A percentile compares a stretch with the other conserved stretches of the same genome.
Evolutionary conservation across 2,888 invertebrate species (phyloP).

Genomic region (Lepidochrysops patricia): DNA sequence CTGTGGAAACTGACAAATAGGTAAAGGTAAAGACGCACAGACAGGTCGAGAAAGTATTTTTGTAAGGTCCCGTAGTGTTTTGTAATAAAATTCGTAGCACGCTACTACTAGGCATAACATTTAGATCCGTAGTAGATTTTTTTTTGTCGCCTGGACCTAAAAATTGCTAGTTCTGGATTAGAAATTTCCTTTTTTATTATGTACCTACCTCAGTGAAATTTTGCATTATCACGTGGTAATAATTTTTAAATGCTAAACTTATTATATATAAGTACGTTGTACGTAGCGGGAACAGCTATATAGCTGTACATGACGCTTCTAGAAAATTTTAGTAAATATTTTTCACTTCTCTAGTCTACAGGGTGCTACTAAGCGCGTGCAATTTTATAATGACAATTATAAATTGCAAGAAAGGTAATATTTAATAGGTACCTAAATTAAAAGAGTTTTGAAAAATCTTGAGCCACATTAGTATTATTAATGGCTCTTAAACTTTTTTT

Average conservation of each 20-base stretch:
- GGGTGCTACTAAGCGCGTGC: constrained; percentile 44
- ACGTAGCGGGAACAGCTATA: constrained; percentile 23
- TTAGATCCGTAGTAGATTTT: too few species aligned
- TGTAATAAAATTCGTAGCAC: constrained; percentile 2
- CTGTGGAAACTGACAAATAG: too few species aligned
- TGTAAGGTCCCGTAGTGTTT: constrained; percentile 27
- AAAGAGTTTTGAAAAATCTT: too few species aligned
- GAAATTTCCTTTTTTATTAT: too few species aligned
- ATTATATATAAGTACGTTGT: constrained; percentile 1
- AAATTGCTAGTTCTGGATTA: too few species aligned
- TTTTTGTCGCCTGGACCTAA: too few species aligned
- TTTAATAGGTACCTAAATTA: neutral
- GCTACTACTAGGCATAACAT: neutral
- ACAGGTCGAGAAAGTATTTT: constrained; percentile 45
- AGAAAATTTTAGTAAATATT: constrained; percentile 52
- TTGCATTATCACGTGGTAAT: neutral
- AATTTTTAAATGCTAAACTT: neutral
- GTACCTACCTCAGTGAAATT: too few species aligned
- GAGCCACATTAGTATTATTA: too few species aligned
- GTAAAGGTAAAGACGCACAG: constrained; percentile 60
- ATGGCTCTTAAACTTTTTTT: neutral
- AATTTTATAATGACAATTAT: neutral
- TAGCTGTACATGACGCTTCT: constrained; percentile 56
- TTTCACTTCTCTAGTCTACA: constrained; percentile 55
- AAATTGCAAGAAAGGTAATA: neutral